Base-by-base conservation (phyloP, 2,797 vertebrate genomes). In the Sparidentex hasta region DNA sequence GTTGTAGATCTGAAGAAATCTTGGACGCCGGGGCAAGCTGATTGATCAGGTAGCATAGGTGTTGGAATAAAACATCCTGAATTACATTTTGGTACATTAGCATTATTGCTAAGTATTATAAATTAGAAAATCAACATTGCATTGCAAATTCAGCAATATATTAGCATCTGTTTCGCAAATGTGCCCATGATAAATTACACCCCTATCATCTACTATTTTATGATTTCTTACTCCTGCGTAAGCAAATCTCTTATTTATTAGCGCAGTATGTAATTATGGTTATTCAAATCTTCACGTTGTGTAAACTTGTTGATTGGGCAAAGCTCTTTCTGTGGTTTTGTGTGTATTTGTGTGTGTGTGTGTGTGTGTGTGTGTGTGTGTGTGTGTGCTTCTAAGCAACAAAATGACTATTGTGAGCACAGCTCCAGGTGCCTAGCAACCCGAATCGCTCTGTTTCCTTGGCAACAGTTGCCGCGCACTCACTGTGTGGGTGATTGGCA, bases 381-480 rank as follows among this genome's bases (percentile, higher is more conserved):
- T 82, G 74, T 84, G 81, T 70, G 85, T 51, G 86, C 90, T 90
- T 90, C 90, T 80, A 94, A 94, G 93, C 91, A 94, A 94, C 93
- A 94, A 94, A 94, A 95, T 92, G 91, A 95, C 92, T 94, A 94
- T 95, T 95, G 92, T 94, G 93, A 93, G 92, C 91, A 92, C 91
- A 84, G 94, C 90, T 94, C 94, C 93, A 93, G 94, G 95, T 95
- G 94, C 95, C 93, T 94, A 95, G 95, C 95, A 95, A 96, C 94
- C 38, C 87, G 58, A 92, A 94, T 94, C 82, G 75, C 92, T 93
- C 93, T 91, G 94, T 96, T 97, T 95, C 94, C 96, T 85, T 94
- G 93, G 96, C 93, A 94, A 96, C 95, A 65, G 95, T 96, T 96
- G 94, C 96, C 92, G 90, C 56, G 93, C 92, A 93, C 87, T 93